phyloP scores from a whole-genome alignment of 2,113 vertebrate genomes.

The Gymnocephalus cernua region DNA sequence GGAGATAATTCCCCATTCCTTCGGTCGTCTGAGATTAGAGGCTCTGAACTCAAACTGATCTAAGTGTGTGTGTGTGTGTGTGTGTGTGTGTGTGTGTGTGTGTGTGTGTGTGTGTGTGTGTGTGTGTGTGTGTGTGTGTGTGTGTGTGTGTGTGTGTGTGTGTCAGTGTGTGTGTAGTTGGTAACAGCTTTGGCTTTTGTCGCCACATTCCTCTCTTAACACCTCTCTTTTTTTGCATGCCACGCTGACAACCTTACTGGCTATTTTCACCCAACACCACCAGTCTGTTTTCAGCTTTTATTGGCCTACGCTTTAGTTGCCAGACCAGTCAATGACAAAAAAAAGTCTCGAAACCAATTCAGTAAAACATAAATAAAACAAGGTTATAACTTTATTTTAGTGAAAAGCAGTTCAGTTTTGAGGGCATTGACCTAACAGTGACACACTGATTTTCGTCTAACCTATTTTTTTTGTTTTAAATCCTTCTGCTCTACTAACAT shows the following conservation, averaged over 20 bases:
- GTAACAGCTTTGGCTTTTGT: neutral
- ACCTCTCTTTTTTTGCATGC: constrained; percentile 1
- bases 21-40: neutral
- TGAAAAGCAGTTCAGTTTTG: neutral
- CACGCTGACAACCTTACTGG: neutral
- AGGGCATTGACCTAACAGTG: neutral
- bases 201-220: constrained; percentile 13
- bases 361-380: neutral
- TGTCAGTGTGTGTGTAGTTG: neutral
- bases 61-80: too few species aligned
- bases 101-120: neutral
- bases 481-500: neutral
- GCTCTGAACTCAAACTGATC: neutral
- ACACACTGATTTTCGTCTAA: neutral
- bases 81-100: too few species aligned
- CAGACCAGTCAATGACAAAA: constrained; percentile 19
- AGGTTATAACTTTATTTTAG: neutral
- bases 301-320: neutral
- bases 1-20: too few species aligned
- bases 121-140: neutral
- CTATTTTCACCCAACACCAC: constrained; percentile 17
- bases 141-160: neutral
- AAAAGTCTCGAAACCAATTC: neutral
- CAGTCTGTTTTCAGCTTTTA: neutral
- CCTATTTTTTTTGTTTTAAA: neutral